Base-by-base conservation (phyloP, 1,140 invertebrate genomes). In the Pseudomyrmex cubaensis region DNA sequence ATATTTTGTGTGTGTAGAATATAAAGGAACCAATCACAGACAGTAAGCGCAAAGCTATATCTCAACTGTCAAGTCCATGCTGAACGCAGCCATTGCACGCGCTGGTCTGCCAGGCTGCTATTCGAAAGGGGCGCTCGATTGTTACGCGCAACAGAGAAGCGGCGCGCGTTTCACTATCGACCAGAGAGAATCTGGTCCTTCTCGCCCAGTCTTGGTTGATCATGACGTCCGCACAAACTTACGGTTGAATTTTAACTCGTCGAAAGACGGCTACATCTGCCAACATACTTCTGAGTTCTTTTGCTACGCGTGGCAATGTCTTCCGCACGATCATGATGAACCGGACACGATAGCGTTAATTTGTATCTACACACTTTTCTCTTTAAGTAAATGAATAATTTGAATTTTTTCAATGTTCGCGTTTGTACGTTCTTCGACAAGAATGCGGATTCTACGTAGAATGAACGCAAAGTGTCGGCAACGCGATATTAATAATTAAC, bases 121-220 rank as follows among this genome's bases (percentile, higher is more conserved):
- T 13, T 52, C 50, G 2, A 15, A 46, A 20, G 13, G 17, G 67
- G 59, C 67, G 12, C 54, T 70, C 46, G 44, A 35, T 56, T 25
- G 46, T 9, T 64, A 69, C 67, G 69, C 73, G 69, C 61, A 74
- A 50, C 52, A 64, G 25, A 82, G 85, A 52, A 86, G 72, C 82
- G 84, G 35, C 89, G 76, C 77, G 75, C 84, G 85, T 85, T 69
- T 70, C 73, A 61, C 52, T 90, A 90, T 90, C 90, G 90, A 90
- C 90, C 90, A 86, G 87, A 85, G 59, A 25, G n/a, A 78, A 17
- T 44, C 76, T 70, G 56, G 22, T 59, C 66, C 66, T 84, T 83
- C 86, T 88, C 86, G 57, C 69, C 72, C 74, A 84, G 62, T 67
- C 83, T 73, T 61, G 70, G 25, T 56, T 56, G 46, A 10, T 25